Percentiles rank a stretch among this genome's conserved stretches.
phyloP scores from a whole-genome alignment of 2,113 vertebrate genomes.

The Halichoerus grypus region DNA sequence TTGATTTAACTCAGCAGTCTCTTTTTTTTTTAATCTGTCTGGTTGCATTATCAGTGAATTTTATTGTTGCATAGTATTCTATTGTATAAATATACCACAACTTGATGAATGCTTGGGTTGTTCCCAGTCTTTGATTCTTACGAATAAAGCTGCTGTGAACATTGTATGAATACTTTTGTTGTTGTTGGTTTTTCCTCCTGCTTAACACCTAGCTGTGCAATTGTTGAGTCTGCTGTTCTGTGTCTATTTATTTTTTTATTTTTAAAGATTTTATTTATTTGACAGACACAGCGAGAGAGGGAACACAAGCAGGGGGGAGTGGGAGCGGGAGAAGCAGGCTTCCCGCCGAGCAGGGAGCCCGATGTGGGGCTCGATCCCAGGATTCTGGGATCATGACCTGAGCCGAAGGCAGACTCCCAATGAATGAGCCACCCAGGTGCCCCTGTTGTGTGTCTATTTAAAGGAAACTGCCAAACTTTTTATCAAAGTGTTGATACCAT shows the following conservation, averaged over 20 bases:
- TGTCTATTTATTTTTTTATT: neutral
- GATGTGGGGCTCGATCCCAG: too few species aligned
- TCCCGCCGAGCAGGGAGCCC: too few species aligned
- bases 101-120: neutral
- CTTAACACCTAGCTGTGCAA: neutral
- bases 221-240: neutral
- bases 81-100: neutral
- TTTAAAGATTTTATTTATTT: too few species aligned
- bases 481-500: neutral
- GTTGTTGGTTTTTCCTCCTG: neutral
- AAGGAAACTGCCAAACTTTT: neutral
- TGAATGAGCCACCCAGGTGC: too few species aligned
- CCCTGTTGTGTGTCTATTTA: neutral
- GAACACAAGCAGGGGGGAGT: too few species aligned
- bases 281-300: too few species aligned
- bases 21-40: neutral
- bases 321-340: too few species aligned
- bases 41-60: neutral
- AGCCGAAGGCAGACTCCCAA: too few species aligned
- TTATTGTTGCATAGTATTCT: neutral
- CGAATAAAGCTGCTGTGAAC: neutral
- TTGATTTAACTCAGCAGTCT: neutral
- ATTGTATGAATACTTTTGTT: neutral
- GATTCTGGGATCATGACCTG: too few species aligned
- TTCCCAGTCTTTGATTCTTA: neutral